Evolutionary conservation across 2,113 vertebrate genomes (phyloP), one percentile per base, ranked within the genome.

Genomic region (Ageneiosus marmoratus): DNA sequence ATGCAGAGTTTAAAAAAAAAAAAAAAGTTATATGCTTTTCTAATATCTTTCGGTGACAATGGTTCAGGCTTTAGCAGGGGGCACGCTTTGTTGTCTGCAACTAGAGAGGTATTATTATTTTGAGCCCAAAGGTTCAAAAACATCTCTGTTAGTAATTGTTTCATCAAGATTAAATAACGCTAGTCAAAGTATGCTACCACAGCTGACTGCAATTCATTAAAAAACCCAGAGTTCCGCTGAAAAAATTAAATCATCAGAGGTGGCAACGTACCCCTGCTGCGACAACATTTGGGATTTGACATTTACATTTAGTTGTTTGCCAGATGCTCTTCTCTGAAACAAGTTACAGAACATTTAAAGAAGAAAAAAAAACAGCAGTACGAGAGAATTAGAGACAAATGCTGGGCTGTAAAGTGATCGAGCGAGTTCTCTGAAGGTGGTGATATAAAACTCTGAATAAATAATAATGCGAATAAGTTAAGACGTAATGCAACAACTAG

Each of bases 121-220:
- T 76, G 18, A 55, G 10, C 50, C 73, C 16, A 55, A 55, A 76
- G 29, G 50, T 76, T 76, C 4, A 18, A 41, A 48, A 48, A 24
- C 50, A 55, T 76, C 48, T 75, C 29, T 75, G 73, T 53, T 53
- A 53, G 73, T 75, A 75, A 75, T 75, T 75, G 29, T 75, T 34
- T 55, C 50, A 53, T 55, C 29, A 34, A 5, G 18, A 55, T 53
- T 22, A 37, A 76, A 55, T 37, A 53, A 34, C n/a, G 4, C 32
- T 13, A 76, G 50, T 32, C 73, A 34, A 48, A 48, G 69, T 48
- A 9, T 3, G 73, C 73, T 37, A 53, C 73, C 73, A 76, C 73
- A 76, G 50, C 73, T 22, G 50, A 76, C 50, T 76, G 73, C 73
- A 76, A 55, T 76, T 76, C 50, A 55, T 76, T 76, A 76, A 76